Evolutionary conservation across 1,140 invertebrate genomes (phyloP), one percentile per base, ranked within the genome.

Genomic region (Nasonia longicornis): DNA sequence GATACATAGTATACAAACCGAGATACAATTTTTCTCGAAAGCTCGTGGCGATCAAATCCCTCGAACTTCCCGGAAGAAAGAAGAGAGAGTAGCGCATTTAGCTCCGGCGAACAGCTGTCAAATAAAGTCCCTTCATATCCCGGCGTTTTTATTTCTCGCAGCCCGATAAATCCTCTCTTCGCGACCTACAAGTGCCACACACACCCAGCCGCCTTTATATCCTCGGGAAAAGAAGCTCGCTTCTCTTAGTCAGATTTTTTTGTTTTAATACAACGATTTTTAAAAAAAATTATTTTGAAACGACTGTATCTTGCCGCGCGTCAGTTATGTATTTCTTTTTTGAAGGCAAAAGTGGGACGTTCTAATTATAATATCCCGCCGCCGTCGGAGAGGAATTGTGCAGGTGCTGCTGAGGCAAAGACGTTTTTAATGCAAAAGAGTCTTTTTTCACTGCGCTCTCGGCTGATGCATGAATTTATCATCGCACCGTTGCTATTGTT

Each of bases 281-380:
- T 20, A 16, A 58, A 58, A 58, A n/a, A 7, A 20, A 58, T 48
- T 16, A 48, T 58, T 58, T n/a, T 20, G 52, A 7, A 58, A 58
- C 16, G 16, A 7, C 38, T 7, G 6, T 26, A 26, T n/a, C 52
- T 2, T 20, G 48, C 7, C 20, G 48, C 16, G 6, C 2, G 1
- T 58, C 45, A 48, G 12, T 48, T 12, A 2, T 10, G 11, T 48
- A 14, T 48, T 48, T 48, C 10, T 16, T 48, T 48, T 48, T 48
- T 45, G 42, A 67, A 35, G 4, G 26, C 26, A 35, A 71, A 72
- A 72, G 20, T 72, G 29, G 70, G 38, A 26, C 71, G 7, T 48
- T 72, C 35, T 72, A 72, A 48, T 72, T 72, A 72, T 48, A 72
- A 38, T 38, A 26, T 45, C 42, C 10, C 71, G n/a, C 26, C 35